Conservation (phyloP, 2,113 vertebrate species). For the Chitala chitala region DNA sequence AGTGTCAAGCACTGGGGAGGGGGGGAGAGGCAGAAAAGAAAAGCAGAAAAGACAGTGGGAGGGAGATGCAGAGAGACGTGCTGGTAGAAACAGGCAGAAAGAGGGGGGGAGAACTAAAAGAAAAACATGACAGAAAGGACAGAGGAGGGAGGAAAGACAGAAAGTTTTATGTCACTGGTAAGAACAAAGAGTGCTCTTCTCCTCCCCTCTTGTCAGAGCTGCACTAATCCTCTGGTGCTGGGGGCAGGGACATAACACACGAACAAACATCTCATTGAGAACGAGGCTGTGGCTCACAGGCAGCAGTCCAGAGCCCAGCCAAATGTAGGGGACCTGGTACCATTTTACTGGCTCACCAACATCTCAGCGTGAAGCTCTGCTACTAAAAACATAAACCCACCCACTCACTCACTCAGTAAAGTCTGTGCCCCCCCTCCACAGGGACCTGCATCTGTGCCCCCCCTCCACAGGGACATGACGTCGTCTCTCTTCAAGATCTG, state of each 20-base stretch:
- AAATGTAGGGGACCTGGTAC: neutral
- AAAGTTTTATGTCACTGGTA: too few relatives aligned
- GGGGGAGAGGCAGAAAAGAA: too few relatives aligned
- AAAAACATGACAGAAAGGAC: neutral
- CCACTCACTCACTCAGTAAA: too few relatives aligned
- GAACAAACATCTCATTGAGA: neutral
- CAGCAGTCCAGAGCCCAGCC: neutral
- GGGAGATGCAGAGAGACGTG: conserved; percentile 15
- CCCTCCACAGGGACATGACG: too few relatives aligned
- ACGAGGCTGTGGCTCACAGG: neutral
- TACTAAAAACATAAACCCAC: neutral
- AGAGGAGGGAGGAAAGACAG: neutral
- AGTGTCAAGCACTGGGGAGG: neutral
- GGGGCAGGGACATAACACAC: neutral
- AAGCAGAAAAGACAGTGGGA: too few relatives aligned
- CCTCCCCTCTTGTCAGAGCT: too few relatives aligned
- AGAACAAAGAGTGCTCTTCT: too few relatives aligned
- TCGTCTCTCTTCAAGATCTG: too few relatives aligned
- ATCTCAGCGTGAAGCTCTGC: neutral
- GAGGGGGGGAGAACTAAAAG: conserved; percentile 18
- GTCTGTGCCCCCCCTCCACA: too few relatives aligned
- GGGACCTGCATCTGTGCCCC: too few relatives aligned
- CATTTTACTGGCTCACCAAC: neutral
- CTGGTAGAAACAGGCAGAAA: neutral
- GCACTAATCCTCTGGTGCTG: neutral